Percentiles rank a stretch among this genome's conserved stretches.
phyloP scores from a whole-genome alignment of 2,113 vertebrate species.

The Eublepharis macularius region DNA sequence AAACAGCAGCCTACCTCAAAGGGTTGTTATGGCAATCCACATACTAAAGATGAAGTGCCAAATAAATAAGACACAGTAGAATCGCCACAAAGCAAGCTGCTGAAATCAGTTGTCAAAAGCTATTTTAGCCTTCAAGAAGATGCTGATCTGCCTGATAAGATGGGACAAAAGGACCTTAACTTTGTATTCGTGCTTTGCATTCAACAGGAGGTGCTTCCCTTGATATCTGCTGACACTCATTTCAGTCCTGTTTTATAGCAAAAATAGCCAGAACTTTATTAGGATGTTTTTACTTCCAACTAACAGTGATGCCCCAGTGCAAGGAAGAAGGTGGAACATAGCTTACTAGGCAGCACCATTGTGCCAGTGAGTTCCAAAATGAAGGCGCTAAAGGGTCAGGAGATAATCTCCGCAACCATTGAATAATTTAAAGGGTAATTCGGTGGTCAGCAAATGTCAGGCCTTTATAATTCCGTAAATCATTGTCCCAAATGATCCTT shows the following conservation, averaged over 20 bases:
- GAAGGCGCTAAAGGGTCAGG: constrained; percentile 38
- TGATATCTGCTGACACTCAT: constrained; percentile 1
- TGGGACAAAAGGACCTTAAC: background rate
- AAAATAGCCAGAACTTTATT: constrained; percentile 21
- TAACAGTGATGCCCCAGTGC: background rate
- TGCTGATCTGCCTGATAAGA: background rate
- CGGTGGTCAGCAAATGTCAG: constrained; percentile 49
- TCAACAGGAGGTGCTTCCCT: constrained; percentile 8
- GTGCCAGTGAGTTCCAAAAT: background rate
- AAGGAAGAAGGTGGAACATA: background rate
- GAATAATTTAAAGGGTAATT: constrained; percentile 71
- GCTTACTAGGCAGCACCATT: background rate
- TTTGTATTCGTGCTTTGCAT: background rate
- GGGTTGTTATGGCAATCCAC: background rate
- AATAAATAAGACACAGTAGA: background rate
- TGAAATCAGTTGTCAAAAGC: background rate
- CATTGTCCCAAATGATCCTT: constrained; percentile 47
- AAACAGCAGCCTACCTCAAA: background rate
- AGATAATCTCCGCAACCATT: constrained; percentile 49
- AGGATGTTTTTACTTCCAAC: background rate
- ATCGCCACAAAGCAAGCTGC: background rate
- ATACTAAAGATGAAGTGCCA: background rate
- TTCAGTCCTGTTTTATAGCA: constrained; percentile 27
- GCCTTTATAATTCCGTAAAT: constrained; percentile 65
- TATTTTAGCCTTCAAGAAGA: background rate